Evolutionary conservation across 2,888 invertebrate genomes (phyloP).

Genomic region (Allacma fusca): DNA sequence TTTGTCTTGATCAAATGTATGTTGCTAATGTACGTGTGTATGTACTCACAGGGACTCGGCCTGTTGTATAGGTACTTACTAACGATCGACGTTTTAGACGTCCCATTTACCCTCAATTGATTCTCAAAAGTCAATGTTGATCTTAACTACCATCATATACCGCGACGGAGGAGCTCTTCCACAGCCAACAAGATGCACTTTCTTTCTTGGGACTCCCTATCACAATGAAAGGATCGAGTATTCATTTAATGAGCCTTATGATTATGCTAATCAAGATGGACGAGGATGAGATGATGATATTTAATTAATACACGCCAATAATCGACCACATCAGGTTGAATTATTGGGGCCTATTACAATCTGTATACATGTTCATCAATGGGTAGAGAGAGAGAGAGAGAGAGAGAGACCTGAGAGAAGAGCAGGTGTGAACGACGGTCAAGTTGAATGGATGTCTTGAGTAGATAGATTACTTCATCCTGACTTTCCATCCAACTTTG

Average conservation of each 20-base stretch:
- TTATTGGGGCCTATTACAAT: constrained; percentile 13
- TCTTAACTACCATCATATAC: no score
- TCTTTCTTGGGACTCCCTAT: no score
- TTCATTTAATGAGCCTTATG: constrained; percentile 22
- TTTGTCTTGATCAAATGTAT: neutral
- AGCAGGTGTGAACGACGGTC: constrained; percentile 18
- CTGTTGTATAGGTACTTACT: no score
- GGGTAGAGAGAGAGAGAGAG: neutral
- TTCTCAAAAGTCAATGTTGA: constrained; percentile 28
- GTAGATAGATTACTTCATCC: neutral
- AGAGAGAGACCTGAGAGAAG: neutral
- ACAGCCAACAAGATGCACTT: no score
- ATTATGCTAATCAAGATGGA: constrained; percentile 11
- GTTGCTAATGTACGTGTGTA: no score
- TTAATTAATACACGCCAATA: constrained; percentile 36
- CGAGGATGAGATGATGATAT: constrained; percentile 38
- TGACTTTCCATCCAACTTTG: neutral
- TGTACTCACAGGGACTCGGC: no score
- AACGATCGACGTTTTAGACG: neutral
- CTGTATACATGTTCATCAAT: no score
- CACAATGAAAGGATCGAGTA: neutral
- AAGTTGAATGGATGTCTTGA: neutral
- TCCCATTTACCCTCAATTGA: constrained; percentile 11
- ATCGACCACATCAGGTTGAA: constrained; percentile 31
- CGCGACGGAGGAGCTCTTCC: no score